A percentile compares a stretch with the other conserved stretches of the same genome.
Evolutionary conservation across 1,140 invertebrate genomes (phyloP).

Genomic region (Macrosteles quadrilineatus): DNA sequence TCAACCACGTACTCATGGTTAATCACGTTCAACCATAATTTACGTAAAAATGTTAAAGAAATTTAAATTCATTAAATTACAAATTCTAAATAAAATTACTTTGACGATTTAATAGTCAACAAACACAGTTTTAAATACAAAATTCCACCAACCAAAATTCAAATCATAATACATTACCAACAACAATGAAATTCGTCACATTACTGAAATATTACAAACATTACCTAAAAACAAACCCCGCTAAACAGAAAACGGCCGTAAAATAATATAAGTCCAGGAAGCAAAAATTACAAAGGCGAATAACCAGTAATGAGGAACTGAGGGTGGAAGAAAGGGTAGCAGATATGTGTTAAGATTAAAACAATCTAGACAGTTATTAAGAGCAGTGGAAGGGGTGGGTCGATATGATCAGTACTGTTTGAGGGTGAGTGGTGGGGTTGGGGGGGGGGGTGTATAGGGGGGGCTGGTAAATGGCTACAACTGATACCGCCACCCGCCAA

Average conservation of each 20-base stretch:
- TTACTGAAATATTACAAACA: too few species aligned
- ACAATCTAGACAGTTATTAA: constrained; percentile 27
- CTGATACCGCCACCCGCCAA: not conserved
- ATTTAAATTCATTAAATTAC: too few species aligned
- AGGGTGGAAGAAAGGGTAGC: constrained; percentile 19
- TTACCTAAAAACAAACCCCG: too few species aligned
- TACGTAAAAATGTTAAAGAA: too few species aligned
- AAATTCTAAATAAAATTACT: too few species aligned
- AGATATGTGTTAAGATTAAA: constrained; percentile 26
- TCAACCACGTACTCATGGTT: too few species aligned
- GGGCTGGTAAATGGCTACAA: constrained; percentile 24
- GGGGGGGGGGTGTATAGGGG: not conserved
- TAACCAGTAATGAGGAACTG: not conserved
- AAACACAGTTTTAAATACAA: too few species aligned
- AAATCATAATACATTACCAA: too few species aligned
- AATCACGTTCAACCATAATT: too few species aligned
- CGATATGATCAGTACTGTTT: constrained; percentile 14
- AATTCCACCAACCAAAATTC: too few species aligned
- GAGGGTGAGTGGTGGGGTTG: not conserved
- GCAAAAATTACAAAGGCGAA: constrained; percentile 1
- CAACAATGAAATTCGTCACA: too few species aligned
- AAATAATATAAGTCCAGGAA: not conserved
- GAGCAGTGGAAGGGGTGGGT: not conserved
- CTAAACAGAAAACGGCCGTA: not conserved
- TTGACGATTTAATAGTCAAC: too few species aligned